Base-by-base conservation (phyloP, 2,888 invertebrate species). In the Dermolepida albohirtum region DNA sequence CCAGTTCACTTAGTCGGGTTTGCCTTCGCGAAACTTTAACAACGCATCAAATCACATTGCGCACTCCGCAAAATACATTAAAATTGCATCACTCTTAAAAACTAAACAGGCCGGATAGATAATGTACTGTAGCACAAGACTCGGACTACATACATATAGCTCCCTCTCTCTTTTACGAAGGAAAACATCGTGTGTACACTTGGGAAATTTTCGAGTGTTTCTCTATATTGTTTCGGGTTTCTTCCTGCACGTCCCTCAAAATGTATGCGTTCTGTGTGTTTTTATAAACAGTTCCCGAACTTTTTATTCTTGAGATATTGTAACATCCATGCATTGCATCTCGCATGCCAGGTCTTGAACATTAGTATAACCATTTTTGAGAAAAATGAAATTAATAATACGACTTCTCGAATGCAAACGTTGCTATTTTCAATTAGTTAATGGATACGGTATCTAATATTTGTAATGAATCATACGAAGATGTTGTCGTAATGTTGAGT, bases 71-170 rank as follows among this genome's bases (percentile, higher is more conserved):
- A 76, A 78, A 78, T 78, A 73, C 79, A 80, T 80, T 80, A 80
- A 80, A 80, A 78, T 74, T 77, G 78, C 80, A 81, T 80, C 79
- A 79, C 74, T 79, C 79, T 79, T 77, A 76, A 77, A 79, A 80
- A 80, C 80, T 79, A 80, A 80, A 80, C 80, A 80, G 78, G 77
- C 79, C 75, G 78, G 74, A 78, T 78, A 79, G 80, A 81, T 80
- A 81, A 80, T 80, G 77, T 74, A 74, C 72, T 74, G 71, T 14
- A 16, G 10, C 8, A 47, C 11, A 17, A 14, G 27, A 49, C 34
- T 12, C 27, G 34, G 34, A 34, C 34, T 34, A 34, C 34, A 34
- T 10, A 34, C 34, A 34, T 10, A 34, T 34, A 8, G 6, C 34
- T 10, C 8, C 6, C 34, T 34, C 10, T 34, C 34, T 34, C 34